phyloP scores from a whole-genome alignment of 2,888 invertebrate genomes.

The Lypha dubia region DNA sequence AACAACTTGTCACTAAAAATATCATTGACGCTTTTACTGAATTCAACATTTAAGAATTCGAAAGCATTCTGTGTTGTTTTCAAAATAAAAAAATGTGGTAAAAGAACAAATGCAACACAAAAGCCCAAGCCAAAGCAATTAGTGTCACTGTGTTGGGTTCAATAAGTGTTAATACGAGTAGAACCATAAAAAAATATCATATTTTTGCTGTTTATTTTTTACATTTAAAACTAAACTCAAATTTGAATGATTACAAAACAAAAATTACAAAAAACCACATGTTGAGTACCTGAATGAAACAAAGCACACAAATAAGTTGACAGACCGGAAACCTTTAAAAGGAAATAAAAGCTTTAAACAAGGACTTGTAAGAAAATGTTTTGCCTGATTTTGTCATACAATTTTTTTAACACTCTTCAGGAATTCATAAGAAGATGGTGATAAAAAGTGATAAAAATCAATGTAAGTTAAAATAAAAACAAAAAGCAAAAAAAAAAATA shows the following conservation, averaged over 20 bases:
- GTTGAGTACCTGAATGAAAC: constrained; percentile 13
- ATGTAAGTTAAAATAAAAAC: constrained; percentile 11
- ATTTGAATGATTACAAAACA: constrained; percentile 19
- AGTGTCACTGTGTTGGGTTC: constrained; percentile 63
- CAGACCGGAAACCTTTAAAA: constrained; percentile 65
- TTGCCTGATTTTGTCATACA: background rate
- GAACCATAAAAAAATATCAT: constrained; percentile 12
- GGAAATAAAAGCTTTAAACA: constrained; percentile 69
- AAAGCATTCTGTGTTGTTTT: background rate
- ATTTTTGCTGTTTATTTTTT: background rate
- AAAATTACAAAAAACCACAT: constrained; percentile 3
- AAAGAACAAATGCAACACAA: constrained; percentile 41
- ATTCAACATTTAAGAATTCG: constrained; percentile 10
- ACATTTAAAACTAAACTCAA: constrained; percentile 48
- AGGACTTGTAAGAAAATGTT: constrained; percentile 33
- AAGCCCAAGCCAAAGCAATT: constrained; percentile 62
- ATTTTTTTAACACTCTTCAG: background rate
- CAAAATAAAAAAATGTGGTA: background rate
- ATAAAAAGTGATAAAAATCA: constrained; percentile 55
- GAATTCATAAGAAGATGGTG: constrained; percentile 29
- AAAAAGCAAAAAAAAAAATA: constrained; percentile 8
- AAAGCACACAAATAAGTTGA: constrained; percentile 41
- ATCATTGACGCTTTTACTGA: constrained; percentile 60
- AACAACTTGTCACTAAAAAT: constrained; percentile 54
- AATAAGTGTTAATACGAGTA: constrained; percentile 37